Base-by-base conservation (phyloP, 1,140 invertebrate genomes). In the Drosophila bipectinata region DNA sequence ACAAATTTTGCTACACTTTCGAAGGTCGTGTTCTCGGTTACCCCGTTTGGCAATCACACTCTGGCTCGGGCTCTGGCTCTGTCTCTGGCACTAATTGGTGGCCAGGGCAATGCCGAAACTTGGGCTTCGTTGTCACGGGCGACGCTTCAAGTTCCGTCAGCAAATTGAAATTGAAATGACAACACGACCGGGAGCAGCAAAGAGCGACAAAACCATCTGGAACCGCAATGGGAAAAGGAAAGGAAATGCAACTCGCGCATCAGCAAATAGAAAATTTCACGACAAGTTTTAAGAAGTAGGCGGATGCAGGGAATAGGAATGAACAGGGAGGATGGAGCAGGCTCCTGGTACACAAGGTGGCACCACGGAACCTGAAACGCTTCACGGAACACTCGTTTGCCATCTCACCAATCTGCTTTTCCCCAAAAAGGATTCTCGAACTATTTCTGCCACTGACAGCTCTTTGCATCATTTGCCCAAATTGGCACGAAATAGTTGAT, bases 81-180 rank as follows among this genome's bases (percentile, higher is more conserved):
- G 47, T 10, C 28, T 49, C 34, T 48, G 28, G 32, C 72, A 39
- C 81, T 85, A 87, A 87, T 85, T 85, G 82, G 80, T 80, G 72
- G 76, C 80, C 62, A 64, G 47, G 57, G 73, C 63, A 32, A 47
- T 55, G 66, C 51, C 49, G 21, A 59, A 76, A 83, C 63, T 85
- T 80, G 54, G 55, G 49, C 60, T 49, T 30, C 57, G 77, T 87
- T 68, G 77, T 79, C 60, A 72, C 10, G 63, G 63, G 54, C 56
- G 51, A 74, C 78, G 66, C 66, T 74, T 57, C 68, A 66, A 52
- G 58, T 77, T 84, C 72, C 72, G 81, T 84, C 68, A 81, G 60
- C 54, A 87, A 81, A 84, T 87, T 78, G 82, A 87, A 85, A 87
- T 85, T 78, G 78, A 75, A 85, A 85, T 87, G 74, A 59, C 77